phyloP scores from a whole-genome alignment of 2,797 vertebrate genomes.

The Coluber constrictor region DNA sequence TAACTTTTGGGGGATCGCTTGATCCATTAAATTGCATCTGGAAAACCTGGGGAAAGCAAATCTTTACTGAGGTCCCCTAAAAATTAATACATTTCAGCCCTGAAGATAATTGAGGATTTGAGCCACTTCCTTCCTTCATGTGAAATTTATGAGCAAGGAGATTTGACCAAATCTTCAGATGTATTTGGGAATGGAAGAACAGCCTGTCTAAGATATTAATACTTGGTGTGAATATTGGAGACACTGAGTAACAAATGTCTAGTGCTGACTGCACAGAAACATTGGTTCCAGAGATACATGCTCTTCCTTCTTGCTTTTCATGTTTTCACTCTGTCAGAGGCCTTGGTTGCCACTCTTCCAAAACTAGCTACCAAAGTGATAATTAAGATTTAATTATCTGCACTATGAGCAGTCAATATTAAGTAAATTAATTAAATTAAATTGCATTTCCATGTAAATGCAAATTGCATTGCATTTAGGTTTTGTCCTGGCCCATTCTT shows the following conservation, averaged over 20 bases:
- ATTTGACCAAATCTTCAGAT: neutral
- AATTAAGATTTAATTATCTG: neutral
- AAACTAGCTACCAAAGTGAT: neutral
- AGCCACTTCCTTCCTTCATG: slow-evolving; percentile 28
- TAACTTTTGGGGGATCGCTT: slow-evolving; percentile 17
- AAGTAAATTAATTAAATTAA: neutral
- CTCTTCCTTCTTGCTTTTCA: neutral
- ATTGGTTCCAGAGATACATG: neutral
- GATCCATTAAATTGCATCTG: slow-evolving; percentile 55
- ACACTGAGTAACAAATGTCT: neutral
- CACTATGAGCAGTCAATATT: neutral
- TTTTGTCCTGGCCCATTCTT: neutral
- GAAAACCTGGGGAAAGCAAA: slow-evolving; percentile 47
- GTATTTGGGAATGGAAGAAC: slow-evolving; percentile 16
- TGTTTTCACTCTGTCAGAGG: neutral
- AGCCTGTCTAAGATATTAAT: slow-evolving; percentile 10
- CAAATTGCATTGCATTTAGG: neutral
- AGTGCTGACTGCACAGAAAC: neutral
- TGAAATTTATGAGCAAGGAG: slow-evolving; percentile 49
- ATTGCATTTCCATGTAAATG: neutral
- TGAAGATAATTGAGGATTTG: slow-evolving; percentile 31
- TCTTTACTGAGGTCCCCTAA: slow-evolving; percentile 38
- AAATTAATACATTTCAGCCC: slow-evolving; percentile 36
- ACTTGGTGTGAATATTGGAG: fast-evolving
- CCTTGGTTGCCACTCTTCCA: neutral